Conservation (phyloP, 1,140 invertebrate genomes). For the Platyscapa corneri region DNA sequence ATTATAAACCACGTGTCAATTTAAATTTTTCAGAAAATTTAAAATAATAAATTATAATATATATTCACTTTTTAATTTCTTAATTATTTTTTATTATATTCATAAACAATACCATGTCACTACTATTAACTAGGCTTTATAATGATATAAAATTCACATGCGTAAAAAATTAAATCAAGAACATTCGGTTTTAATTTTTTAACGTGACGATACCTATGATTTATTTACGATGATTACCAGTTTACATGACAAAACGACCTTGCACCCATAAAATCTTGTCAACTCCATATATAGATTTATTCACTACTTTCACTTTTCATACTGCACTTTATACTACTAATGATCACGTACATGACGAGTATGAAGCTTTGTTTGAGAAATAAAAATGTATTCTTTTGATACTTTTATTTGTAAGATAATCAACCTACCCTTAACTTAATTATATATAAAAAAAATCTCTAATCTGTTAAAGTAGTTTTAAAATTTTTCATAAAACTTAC, state of each 20-base stretch:
- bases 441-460: too few relatives aligned
- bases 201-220: background rate
- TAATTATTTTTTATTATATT: too few relatives aligned
- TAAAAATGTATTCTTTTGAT: background rate
- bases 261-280: background rate
- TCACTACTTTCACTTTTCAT: conserved; percentile 4
- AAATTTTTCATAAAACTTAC: too few relatives aligned
- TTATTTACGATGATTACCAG: background rate
- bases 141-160: background rate
- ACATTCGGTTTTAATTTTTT: background rate
- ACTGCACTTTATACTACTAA: background rate
- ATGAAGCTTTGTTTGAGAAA: background rate
- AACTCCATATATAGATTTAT: background rate
- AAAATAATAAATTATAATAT: too few relatives aligned
- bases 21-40: too few relatives aligned
- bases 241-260: background rate
- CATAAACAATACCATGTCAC: too few relatives aligned
- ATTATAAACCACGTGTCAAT: too few relatives aligned
- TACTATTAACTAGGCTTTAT: too few relatives aligned
- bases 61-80: too few relatives aligned
- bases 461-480: too few relatives aligned
- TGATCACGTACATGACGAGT: background rate
- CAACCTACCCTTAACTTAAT: too few relatives aligned
- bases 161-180: background rate
- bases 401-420: background rate